phyloP scores from a whole-genome alignment of 2,113 vertebrate species.

The western clawed frog (Xenopus tropicalis) region UCB_Xtro_10.0 CM004445.2:98144001-98144500 shows the following conservation, averaged over 20 bases:
- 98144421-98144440: too few species aligned
- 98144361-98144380: conserved; percentile 12
- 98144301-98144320: conserved; percentile 84
- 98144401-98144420: too few species aligned
- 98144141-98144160: conserved; percentile 60
- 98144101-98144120: conserved; percentile 91
- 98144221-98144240: conserved; percentile 89
- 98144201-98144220: conserved; percentile 89
- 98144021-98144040: conserved; percentile 84
- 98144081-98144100: conserved; percentile 80
- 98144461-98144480: too few species aligned
- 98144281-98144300: conserved; percentile 84
- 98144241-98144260: conserved; percentile 79
- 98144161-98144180: conserved; percentile 62
- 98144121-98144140: conserved; percentile 83
- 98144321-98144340: conserved; percentile 94
- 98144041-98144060: conserved; percentile 86
- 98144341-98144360: conserved; percentile 86
- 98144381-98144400: not conserved
- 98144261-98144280: conserved; percentile 85
- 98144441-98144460: too few species aligned
- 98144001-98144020: conserved; percentile 80
- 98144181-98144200: conserved; percentile 80
- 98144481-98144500: too few species aligned
- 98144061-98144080: conserved; percentile 87